phyloP scores from a whole-genome alignment of 2,888 invertebrate genomes.

The Caenorhabditis sp. region DNA sequence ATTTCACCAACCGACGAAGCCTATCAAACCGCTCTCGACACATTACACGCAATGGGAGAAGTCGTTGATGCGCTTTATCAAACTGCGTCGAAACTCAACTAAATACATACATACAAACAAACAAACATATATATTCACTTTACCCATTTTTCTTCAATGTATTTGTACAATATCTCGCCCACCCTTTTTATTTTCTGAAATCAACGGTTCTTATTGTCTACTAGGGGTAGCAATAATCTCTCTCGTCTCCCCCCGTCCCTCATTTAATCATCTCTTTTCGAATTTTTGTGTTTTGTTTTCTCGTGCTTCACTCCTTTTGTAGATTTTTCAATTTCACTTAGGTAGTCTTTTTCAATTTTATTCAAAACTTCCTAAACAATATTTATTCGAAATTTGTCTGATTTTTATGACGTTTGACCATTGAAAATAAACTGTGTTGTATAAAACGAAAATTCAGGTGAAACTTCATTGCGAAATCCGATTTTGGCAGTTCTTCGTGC shows the following conservation, averaged over 20 bases:
- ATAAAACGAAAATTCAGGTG: no score
- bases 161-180: conserved; percentile 4
- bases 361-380: neutral
- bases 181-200: neutral
- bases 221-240: conserved; percentile 4
- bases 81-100: conserved; percentile 90
- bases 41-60: conserved; percentile 91
- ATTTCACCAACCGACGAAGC: conserved; percentile 92
- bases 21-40: conserved; percentile 94
- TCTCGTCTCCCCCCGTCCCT: neutral
- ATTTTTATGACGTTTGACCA: neutral
- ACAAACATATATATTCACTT: neutral
- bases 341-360: neutral
- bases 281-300: no score
- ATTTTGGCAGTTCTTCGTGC: no score
- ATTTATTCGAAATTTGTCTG: neutral
- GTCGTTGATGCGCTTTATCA: conserved; percentile 98
- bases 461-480: no score
- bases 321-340: neutral
- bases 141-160: neutral
- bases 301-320: neutral
- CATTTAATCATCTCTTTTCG: neutral
- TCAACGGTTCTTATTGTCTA: conserved; percentile 3
- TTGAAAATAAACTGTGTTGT: no score
- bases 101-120: no score